Evolutionary conservation across 2,888 invertebrate genomes (phyloP).

Genomic region (Ypsolopha sequella): DNA sequence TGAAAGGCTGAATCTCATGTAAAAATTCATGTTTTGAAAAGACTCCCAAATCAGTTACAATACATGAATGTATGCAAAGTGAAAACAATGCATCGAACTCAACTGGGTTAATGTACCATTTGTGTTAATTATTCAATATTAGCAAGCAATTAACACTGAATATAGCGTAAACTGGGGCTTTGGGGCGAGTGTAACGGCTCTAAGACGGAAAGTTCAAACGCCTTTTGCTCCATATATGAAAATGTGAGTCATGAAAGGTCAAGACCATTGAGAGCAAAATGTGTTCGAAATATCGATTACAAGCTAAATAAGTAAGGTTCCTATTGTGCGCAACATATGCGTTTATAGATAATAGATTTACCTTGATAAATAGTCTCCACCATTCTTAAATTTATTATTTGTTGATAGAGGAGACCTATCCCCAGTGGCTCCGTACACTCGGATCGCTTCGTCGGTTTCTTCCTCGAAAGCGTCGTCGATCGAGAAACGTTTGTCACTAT

Average conservation of each 20-base stretch:
- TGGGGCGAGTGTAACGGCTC: conserved; percentile 19
- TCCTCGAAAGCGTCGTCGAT: conserved; percentile 90
- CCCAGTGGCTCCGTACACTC: conserved; percentile 83
- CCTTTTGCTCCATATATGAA: conserved; percentile 43
- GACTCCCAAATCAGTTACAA: no score
- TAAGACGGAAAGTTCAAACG: conserved; percentile 33
- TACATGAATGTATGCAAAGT: conserved; percentile 3
- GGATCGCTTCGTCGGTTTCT: conserved; percentile 86
- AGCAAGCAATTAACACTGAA: conserved; percentile 27
- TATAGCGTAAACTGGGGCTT: conserved; percentile 18
- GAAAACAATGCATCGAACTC: background rate
- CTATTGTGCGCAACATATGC: no score
- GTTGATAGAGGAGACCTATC: conserved; percentile 64
- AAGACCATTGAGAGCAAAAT: conserved; percentile 22
- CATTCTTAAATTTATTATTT: conserved; percentile 6
- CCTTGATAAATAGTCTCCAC: conserved; percentile 52
- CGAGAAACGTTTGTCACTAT: conserved; percentile 77
- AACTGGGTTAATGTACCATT: background rate
- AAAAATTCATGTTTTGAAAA: no score
- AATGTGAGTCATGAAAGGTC: conserved; percentile 49
- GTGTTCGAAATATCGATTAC: background rate
- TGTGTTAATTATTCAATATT: conserved; percentile 24
- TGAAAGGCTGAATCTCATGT: no score
- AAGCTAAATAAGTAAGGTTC: background rate
- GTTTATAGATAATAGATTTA: conserved; percentile 13